Conservation (phyloP, 2,797 vertebrate genomes). For the Urosaurus nigricauda region DNA sequence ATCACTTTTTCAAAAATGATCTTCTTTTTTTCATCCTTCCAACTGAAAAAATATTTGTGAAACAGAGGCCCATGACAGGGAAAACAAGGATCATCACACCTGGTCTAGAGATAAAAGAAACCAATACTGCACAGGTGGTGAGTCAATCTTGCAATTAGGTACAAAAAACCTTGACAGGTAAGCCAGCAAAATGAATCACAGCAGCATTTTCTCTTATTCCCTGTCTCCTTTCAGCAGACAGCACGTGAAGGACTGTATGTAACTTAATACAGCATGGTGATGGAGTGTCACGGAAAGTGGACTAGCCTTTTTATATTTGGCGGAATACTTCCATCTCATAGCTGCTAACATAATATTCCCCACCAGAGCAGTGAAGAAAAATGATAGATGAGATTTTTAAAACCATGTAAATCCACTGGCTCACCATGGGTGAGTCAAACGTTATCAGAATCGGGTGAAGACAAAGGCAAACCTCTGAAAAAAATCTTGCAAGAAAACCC, state of each 20-base stretch:
- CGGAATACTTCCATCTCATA: background rate
- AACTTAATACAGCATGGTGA: background rate
- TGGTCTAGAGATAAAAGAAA: background rate
- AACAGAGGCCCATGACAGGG: background rate
- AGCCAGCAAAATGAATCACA: background rate
- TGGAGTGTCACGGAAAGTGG: too few relatives aligned
- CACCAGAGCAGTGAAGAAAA: too few relatives aligned
- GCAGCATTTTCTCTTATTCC: background rate
- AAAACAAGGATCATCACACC: background rate
- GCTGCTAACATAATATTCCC: background rate
- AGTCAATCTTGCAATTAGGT: background rate
- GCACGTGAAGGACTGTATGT: background rate
- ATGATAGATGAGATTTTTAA: background rate
- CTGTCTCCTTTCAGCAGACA: background rate
- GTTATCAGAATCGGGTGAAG: too few relatives aligned
- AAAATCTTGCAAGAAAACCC: too few relatives aligned
- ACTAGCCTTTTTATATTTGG: background rate
- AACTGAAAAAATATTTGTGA: background rate
- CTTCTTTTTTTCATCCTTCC: background rate
- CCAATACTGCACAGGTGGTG: background rate
- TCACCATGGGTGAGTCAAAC: too few relatives aligned
- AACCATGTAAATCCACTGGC: too few relatives aligned
- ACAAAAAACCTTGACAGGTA: background rate
- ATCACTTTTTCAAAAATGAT: background rate
- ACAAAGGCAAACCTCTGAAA: too few relatives aligned